Base-by-base conservation (phyloP, 2,113 vertebrate species). In the Solea senegalensis region DNA sequence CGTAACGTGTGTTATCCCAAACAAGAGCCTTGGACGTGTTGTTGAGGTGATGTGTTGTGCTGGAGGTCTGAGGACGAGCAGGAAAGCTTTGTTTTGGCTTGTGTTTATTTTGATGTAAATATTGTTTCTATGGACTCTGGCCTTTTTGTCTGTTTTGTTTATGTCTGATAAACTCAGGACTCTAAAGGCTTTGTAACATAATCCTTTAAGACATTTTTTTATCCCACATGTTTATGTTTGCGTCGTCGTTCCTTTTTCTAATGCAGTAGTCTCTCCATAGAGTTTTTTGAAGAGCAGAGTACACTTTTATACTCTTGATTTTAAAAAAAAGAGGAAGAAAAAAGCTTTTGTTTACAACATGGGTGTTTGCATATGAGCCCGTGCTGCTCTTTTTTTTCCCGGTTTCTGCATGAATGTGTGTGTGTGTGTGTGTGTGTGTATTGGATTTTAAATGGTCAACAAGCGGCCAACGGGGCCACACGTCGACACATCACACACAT, bases 161-260 rank as follows among this genome's bases (percentile, higher is more conserved):
- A 84, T 80, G 55, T 89, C 90, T 40, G 57, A 86, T 78, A 86
- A 92, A 89, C 92, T 94, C 92, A 94, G 93, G 93, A 93, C 82
- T 78, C 63, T 52, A 83, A 86, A 90, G 77, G 76, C 71, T 81
- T 87, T 81, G 74, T 83, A 70, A 73, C 58, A 69, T 72, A 68
- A 68, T 62, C 27, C 1, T 84, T 71, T 27, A 1, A 55, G 34
- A 34, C 34, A 68, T 49, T 78, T 84, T 87, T 74, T 77, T 84
- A 86, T 65, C 46, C 48, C 70, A 78, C 72, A 34, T 21, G 34
- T 12, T 57, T 83, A 66, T 65, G 51, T 86, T 81, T 67, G 40
- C 45, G 6, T 70, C 52, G 58, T 58, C 9, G 45, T 84, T 48
- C 39, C 69, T 70, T 80, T 87, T 92, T 87, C 67, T 82, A 80